Conservation (phyloP, 2,797 vertebrate genomes). For the Rhynchotus rufescens region DNA sequence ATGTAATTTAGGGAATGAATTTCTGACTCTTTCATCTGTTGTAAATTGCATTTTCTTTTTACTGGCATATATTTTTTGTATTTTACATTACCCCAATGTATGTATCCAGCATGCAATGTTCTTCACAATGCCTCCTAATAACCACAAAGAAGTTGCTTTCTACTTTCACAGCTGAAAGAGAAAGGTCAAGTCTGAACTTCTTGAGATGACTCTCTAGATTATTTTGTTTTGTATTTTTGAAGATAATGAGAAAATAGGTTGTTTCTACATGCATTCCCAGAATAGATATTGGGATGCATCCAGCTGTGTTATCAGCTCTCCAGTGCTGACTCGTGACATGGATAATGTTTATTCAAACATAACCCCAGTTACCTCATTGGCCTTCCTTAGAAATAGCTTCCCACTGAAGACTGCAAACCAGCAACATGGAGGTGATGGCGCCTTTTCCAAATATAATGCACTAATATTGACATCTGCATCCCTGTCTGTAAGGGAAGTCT, state of each 20-base stretch:
- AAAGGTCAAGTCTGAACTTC: neutral
- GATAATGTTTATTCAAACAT: neutral
- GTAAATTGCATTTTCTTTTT: neutral
- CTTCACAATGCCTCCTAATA: neutral
- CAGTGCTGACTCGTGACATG: neutral
- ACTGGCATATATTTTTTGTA: neutral
- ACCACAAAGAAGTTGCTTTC: neutral
- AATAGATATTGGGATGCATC: neutral
- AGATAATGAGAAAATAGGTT: neutral
- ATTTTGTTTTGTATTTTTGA: neutral
- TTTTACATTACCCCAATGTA: neutral
- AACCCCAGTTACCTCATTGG: neutral
- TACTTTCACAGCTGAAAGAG: neutral
- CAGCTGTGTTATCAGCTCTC: neutral
- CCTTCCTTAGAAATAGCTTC: neutral
- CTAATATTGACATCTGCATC: neutral
- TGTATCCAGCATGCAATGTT: neutral
- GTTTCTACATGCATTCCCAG: neutral
- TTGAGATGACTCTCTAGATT: neutral
- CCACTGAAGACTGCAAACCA: neutral
- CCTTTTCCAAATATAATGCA: neutral
- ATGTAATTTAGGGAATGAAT: neutral
- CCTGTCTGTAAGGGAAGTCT: neutral
- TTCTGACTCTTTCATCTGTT: neutral
- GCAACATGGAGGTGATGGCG: neutral